A percentile compares a stretch with the other conserved stretches of the same genome.
phyloP scores from a whole-genome alignment of 2,888 invertebrate species.

The Troilus luridus region DNA sequence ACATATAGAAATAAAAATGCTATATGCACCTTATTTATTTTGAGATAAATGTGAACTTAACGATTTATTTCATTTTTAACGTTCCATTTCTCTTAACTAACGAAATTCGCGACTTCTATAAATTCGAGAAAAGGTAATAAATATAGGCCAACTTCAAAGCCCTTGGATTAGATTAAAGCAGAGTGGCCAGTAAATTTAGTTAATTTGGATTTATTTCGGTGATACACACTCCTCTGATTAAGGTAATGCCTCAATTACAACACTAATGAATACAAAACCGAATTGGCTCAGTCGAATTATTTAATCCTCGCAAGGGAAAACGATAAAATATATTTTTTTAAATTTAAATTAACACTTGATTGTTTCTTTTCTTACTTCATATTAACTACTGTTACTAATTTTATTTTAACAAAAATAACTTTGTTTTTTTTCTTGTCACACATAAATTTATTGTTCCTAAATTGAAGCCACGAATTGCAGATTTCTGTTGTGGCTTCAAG shows the following conservation, averaged over 20 bases:
- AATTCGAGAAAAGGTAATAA: neutral
- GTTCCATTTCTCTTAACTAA: neutral
- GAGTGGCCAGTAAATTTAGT: constrained; percentile 9
- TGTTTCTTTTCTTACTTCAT: too few species aligned
- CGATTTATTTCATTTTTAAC: neutral
- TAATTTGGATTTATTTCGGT: constrained; percentile 21
- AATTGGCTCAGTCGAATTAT: neutral
- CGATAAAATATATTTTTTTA: neutral
- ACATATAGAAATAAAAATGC: neutral
- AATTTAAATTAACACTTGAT: too few species aligned
- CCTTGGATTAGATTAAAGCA: neutral
- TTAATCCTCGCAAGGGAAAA: neutral
- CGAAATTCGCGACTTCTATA: neutral
- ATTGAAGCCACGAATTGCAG: too few species aligned
- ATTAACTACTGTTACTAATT: too few species aligned
- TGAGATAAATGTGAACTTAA: too few species aligned
- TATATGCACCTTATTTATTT: too few species aligned
- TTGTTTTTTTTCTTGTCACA: too few species aligned
- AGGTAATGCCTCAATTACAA: constrained; percentile 5
- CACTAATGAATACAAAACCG: constrained; percentile 3
- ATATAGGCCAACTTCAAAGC: constrained; percentile 23
- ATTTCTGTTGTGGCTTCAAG: too few species aligned
- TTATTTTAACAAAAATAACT: too few species aligned
- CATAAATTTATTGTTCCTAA: too few species aligned
- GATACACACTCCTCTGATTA: constrained; percentile 1